Percentiles rank a stretch among this genome's conserved stretches.
phyloP scores from a whole-genome alignment of 2,113 vertebrate species.

The Tauraco erythrolophus region DNA sequence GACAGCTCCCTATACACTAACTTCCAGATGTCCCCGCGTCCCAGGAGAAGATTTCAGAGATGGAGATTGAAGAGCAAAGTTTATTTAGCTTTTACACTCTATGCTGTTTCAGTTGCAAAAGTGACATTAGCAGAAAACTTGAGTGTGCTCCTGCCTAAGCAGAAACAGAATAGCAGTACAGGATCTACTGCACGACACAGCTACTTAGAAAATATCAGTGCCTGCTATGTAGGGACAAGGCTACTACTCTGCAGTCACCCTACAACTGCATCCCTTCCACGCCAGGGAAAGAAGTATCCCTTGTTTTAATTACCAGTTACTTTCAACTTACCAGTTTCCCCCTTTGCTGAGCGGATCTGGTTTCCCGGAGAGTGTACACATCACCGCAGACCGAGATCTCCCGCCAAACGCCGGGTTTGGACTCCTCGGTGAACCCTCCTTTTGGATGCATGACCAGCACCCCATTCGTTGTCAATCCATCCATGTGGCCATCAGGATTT shows the following conservation, averaged over 20 bases:
- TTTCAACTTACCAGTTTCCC: constrained; percentile 91
- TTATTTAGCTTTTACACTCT: not conserved
- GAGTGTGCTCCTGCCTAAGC: not conserved
- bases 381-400: constrained; percentile 98
- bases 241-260: not conserved
- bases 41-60: not conserved
- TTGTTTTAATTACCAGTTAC: not conserved
- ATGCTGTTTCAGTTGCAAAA: not conserved
- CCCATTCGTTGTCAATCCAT: constrained; percentile 95
- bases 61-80: not conserved
- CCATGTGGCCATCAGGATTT: constrained; percentile 98
- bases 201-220: not conserved
- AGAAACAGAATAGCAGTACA: not conserved
- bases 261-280: not conserved
- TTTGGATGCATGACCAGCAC: constrained; percentile 97
- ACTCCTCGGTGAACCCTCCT: constrained; percentile 95
- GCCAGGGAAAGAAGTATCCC: not conserved
- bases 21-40: not conserved
- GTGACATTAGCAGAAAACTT: not conserved
- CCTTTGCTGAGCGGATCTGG: constrained; percentile 93
- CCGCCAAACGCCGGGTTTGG: constrained; percentile 93
- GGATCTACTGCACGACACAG: not conserved
- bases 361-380: constrained; percentile 95
- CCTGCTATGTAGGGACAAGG: accelerated
- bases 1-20: not conserved